Evolutionary conservation across 2,113 vertebrate species (phyloP).

Genomic region (rat (Rattus norvegicus)): GRCr8 NC_086029.1:41839001-41839500

Average conservation of each 20-base stretch:
- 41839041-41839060: not conserved
- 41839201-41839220: not conserved
- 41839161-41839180: not conserved
- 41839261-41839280: not conserved
- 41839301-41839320: not conserved
- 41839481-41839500: not conserved
- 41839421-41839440: not conserved
- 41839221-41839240: not conserved
- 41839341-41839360: too few relatives aligned
- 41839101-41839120: accelerated
- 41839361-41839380: not conserved
- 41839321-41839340: not conserved
- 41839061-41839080: not conserved
- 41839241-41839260: not conserved
- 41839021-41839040: not conserved
- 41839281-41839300: not conserved
- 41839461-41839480: not conserved
- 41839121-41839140: accelerated
- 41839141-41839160: not conserved
- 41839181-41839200: not conserved
- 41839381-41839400: not conserved
- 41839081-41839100: not conserved
- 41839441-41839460: not conserved
- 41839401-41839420: not conserved
- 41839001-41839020: not conserved